Evolutionary conservation across 2,113 vertebrate species (phyloP).

Genomic region (Sialia sialis): DNA sequence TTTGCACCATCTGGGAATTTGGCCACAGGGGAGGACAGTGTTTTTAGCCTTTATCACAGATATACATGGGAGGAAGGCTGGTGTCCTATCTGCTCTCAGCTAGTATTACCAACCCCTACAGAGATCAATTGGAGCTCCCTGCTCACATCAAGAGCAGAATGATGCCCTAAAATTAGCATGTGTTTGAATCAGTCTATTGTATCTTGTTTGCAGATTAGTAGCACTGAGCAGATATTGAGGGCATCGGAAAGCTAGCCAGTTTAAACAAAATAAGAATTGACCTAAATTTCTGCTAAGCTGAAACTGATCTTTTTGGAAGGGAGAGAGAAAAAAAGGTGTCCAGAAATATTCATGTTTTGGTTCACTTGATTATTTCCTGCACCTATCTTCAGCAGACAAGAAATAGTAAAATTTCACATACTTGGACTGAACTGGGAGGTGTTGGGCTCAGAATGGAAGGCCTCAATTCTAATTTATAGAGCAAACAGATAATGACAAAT

Average conservation of each 20-base stretch:
- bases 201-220: slow-evolving; percentile 58
- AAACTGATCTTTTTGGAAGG: background rate
- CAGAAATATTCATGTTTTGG: background rate
- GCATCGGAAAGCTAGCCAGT: background rate
- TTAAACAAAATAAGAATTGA: slow-evolving; percentile 47
- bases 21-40: background rate
- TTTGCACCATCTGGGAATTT: slow-evolving; percentile 45
- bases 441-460: fast-evolving
- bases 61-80: slow-evolving; percentile 39
- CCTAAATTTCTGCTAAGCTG: slow-evolving; percentile 17
- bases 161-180: slow-evolving; percentile 56
- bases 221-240: slow-evolving; percentile 22
- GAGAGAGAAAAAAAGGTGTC: background rate
- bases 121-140: slow-evolving; percentile 44
- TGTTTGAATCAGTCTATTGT: slow-evolving; percentile 41
- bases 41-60: slow-evolving; percentile 43
- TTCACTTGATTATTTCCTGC: background rate
- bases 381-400: background rate
- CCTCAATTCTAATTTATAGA: background rate
- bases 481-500: background rate
- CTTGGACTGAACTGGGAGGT: background rate
- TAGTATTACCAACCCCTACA: background rate
- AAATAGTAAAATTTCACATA: background rate
- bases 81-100: slow-evolving; percentile 32
- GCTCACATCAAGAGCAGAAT: slow-evolving; percentile 36